Base-by-base conservation (phyloP, 1,140 invertebrate species). In the Anoplolepis gracilipes region DNA sequence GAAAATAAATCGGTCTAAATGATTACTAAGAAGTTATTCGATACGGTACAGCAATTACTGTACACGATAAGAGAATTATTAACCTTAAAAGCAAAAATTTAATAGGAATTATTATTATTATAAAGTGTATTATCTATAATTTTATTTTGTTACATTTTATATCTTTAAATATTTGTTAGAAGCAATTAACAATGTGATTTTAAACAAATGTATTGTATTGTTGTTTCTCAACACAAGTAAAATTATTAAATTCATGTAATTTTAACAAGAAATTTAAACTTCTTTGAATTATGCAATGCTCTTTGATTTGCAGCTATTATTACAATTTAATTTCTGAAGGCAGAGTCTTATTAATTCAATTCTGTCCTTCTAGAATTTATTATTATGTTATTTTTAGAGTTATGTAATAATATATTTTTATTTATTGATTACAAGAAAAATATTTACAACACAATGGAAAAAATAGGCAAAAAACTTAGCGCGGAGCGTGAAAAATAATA, bases 1-100 rank as follows among this genome's bases (percentile, higher is more conserved):
- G 53, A 73, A 46, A 67, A 39, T 59, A 59, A 73, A 82, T 82
- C 36, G 53, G 70, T 3, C 19, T 72, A 57, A 81, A 22, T 53
- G 25, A 13, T 19, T 72, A 57, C 42, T 53, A 19, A 22, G 28
- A 6, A 57, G 33, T 69, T 53, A 36, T n/a, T 28, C 19, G 13
- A 61, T 72, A 82, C 22, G 13, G 16, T 39, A 36, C 13, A 42
- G 25, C 22, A 72, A 82, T 82, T 82, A 36, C 7, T 33, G 33
- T 55, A 42, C 10, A 22, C 0, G n/a, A 25, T 70, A 81, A 72
- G 33, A 7, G 13, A 59, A 59, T 72, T 82, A 46, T 82, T 73
- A 33, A 22, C 36, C 19, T 30, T 36, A n/a, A 49, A 4, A 22
- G 33, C 13, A 72, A 70, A 28, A 42, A n/a, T 36, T 28, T 22